Evolutionary conservation across 2,113 vertebrate species (phyloP), one percentile per base, ranked within the genome.

Genomic region (Hypanus sabinus): DNA sequence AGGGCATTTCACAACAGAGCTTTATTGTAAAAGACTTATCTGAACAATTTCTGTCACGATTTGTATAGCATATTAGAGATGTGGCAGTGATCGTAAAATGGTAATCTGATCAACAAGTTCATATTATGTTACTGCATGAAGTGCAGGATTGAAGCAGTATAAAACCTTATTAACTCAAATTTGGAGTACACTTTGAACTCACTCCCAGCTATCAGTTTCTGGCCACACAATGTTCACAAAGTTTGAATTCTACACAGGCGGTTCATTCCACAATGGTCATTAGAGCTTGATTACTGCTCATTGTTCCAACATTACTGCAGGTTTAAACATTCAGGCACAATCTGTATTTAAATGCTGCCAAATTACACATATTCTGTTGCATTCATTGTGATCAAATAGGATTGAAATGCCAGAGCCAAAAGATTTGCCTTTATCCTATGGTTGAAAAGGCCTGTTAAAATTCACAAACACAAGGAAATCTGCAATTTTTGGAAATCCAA

Each of bases 321-420:
- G 46, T 24, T 24, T 73, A 1, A 46, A 65, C 27, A 73, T 93
- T 16, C 9, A 73, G 68, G n/a, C 60, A 90, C 38, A 38, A 38
- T 73, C 90, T 71, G 90, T 9, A 70, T 71, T 93, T 93, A 90
- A 90, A 46, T 93, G 68, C 90, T 71, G 65, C 36, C 36, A 93
- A 93, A 71, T 71, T 71, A 71, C 65, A 70, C 68, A 71, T 71
- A 24, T 38, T 71, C 18, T 73, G 68, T 46, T 5, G 20, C 38
- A 73, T 38, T 70, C 68, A 68, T 90, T 73, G 65, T 46, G 33
- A 93, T 46, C 90, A 93, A 93, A 73, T 24, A 46, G 90, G 33
- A 93, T 71, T 27, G 46, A 73, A 68, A 73, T 73, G 68, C 36
- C 46, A 36, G 36, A 71, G 36, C 62, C 70, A 73, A 71, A 93